Conservation (phyloP, 2,888 invertebrate species). For the Onthophagus sagittarius region DNA sequence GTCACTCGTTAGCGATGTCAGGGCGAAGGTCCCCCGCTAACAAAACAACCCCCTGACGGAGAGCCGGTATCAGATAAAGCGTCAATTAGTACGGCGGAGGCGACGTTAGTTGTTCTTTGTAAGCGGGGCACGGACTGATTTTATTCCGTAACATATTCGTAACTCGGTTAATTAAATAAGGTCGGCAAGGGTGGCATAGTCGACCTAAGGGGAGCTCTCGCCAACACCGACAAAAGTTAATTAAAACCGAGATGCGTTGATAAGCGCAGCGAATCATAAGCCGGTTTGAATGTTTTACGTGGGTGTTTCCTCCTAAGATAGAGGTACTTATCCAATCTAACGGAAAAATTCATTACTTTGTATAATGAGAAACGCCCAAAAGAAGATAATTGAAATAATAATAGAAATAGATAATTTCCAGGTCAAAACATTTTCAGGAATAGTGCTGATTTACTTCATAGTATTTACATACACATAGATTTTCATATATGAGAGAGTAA, state of each 20-base stretch:
- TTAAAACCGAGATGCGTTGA: constrained; percentile 5
- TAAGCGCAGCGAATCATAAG: constrained; percentile 8
- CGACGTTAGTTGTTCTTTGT: constrained; percentile 12
- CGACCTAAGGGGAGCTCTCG: background rate
- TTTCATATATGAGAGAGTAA: no score
- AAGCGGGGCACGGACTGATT: constrained; percentile 21
- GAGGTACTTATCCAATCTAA: background rate
- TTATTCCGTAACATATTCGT: constrained; percentile 23
- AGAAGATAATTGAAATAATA: background rate
- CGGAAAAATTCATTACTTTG: background rate
- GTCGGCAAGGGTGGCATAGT: background rate
- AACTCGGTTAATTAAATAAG: constrained; percentile 23
- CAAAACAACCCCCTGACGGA: constrained; percentile 13
- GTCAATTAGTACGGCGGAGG: constrained; percentile 19
- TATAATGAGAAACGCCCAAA: background rate
- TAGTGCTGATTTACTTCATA: no score
- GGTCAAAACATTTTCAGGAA: no score
- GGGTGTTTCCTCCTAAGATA: background rate
- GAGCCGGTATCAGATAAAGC: constrained; percentile 19
- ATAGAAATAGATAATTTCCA: no score
- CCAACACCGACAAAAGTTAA: constrained; percentile 8
- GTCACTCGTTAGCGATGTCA: background rate
- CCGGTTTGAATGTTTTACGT: background rate
- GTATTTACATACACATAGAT: no score
- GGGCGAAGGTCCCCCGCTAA: background rate